phyloP scores from a whole-genome alignment of 2,797 vertebrate species.

The Peromyscus eremicus region DNA sequence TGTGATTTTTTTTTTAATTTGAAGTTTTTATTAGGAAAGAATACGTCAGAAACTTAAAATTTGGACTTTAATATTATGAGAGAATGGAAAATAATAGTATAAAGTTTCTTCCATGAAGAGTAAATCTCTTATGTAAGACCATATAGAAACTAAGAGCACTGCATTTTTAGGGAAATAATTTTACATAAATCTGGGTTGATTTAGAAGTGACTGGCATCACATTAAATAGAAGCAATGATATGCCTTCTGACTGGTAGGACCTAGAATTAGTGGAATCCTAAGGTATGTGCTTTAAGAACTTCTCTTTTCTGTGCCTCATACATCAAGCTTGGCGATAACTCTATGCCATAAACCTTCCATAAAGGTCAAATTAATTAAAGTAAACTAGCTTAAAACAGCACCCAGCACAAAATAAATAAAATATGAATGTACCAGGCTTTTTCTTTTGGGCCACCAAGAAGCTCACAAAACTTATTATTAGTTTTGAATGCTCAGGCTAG shows the following conservation, averaged over 20 bases:
- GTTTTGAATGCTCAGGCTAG: not conserved
- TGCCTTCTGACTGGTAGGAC: not conserved
- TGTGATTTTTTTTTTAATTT: not conserved
- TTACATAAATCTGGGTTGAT: not conserved
- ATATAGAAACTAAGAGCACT: not conserved
- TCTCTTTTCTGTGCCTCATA: not conserved
- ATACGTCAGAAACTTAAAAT: not conserved
- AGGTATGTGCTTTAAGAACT: not conserved
- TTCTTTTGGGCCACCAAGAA: not conserved
- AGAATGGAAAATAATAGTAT: not conserved
- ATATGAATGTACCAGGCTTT: not conserved
- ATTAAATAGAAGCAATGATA: not conserved
- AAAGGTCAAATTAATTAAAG: slow-evolving; percentile 30
- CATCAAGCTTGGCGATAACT: not conserved
- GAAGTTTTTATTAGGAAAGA: not conserved
- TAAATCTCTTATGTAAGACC: not conserved
- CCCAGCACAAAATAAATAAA: not conserved
- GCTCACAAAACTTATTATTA: not conserved
- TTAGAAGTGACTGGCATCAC: not conserved
- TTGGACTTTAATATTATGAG: not conserved
- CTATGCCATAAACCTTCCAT: not conserved
- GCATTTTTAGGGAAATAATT: not conserved
- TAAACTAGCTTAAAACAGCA: not conserved
- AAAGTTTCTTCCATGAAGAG: not conserved
- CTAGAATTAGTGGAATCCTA: slow-evolving; percentile 1